These are phyloP conservation scores for Erannis defoliaria DNA, from an alignment of 2,888 invertebrate genomes.

Conservation along the genomic window DNA sequence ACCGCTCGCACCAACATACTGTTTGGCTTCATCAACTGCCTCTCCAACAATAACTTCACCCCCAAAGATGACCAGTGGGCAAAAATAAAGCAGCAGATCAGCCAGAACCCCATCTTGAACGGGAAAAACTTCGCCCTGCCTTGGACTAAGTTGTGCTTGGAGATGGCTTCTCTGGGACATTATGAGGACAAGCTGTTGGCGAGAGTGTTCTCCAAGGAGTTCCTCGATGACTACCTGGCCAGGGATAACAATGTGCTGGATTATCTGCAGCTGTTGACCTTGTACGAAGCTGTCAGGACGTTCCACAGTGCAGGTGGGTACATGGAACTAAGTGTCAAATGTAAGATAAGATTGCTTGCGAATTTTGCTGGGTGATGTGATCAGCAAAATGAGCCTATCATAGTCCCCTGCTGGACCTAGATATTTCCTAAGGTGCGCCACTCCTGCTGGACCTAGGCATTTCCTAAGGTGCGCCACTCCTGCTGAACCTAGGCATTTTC, in stretches of 20 bases:
- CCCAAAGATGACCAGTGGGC: constrained; percentile 84
- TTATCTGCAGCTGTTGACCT: constrained; percentile 78
- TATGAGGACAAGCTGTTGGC: constrained; percentile 84
- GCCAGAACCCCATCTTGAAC: constrained; percentile 69
- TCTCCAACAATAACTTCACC: constrained; percentile 87
- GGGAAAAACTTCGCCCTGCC: constrained; percentile 73
- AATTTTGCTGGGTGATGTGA: too few species aligned
- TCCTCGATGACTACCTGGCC: constrained; percentile 70
- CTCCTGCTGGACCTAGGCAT: too few species aligned
- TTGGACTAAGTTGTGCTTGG: constrained; percentile 84
- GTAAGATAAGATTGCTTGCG: too few species aligned
- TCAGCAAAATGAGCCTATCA: too few species aligned
- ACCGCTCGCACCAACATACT: constrained; percentile 72
- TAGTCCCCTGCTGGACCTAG: too few species aligned
- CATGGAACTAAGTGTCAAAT: too few species aligned
- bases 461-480: too few species aligned
- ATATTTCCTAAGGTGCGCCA: too few species aligned
- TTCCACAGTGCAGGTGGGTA: constrained; percentile 66
- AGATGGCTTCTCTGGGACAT: constrained; percentile 86
- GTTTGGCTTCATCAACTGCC: constrained; percentile 81
- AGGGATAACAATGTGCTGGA: constrained; percentile 74
- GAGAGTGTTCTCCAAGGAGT: constrained; percentile 81
- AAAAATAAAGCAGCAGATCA: constrained; percentile 72
- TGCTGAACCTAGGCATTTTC: too few species aligned
- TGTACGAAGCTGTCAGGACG: constrained; percentile 85